Evolutionary conservation across 2,113 vertebrate genomes (phyloP).

Genomic region (Tetraodon nigroviridis): DNA sequence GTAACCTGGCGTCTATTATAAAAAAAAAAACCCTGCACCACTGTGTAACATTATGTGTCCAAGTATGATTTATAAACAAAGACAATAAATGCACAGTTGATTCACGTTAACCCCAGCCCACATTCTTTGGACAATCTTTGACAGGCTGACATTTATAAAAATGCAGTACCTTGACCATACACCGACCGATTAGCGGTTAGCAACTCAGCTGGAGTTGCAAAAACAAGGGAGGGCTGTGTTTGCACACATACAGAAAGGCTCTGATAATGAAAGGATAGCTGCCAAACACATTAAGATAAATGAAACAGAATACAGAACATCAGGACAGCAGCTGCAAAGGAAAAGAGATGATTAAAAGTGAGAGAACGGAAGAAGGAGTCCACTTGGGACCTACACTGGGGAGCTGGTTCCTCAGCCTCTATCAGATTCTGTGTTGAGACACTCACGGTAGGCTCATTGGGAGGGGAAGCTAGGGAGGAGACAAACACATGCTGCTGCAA

Average conservation of each 20-base stretch:
- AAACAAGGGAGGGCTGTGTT: constrained; percentile 25
- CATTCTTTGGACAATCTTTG: constrained; percentile 32
- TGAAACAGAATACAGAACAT: neutral
- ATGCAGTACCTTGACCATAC: constrained; percentile 44
- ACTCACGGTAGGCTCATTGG: constrained; percentile 31
- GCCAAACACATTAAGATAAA: constrained; percentile 4
- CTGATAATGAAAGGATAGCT: constrained; percentile 2
- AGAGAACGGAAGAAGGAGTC: constrained; percentile 11
- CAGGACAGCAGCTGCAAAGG: constrained; percentile 23
- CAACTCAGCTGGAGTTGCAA: constrained; percentile 30
- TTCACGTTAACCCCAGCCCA: constrained; percentile 39
- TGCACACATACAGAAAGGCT: neutral
- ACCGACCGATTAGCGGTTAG: constrained; percentile 31
- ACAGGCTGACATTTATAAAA: constrained; percentile 50
- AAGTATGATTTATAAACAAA: constrained; percentile 17
- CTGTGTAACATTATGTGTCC: neutral
- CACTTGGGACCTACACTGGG: constrained; percentile 56
- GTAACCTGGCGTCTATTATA: constrained; percentile 24
- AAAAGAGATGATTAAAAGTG: constrained; percentile 8
- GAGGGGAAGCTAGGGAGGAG: constrained; percentile 19
- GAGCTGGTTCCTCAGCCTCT: constrained; percentile 36
- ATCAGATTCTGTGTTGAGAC: constrained; percentile 13
- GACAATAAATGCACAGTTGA: constrained; percentile 37
- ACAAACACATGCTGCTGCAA: constrained; percentile 15
- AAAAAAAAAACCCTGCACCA: neutral